Evolutionary conservation across 2,888 invertebrate species (phyloP), one percentile per base, ranked within the genome.

Genomic region (Tipula helvola): DNA sequence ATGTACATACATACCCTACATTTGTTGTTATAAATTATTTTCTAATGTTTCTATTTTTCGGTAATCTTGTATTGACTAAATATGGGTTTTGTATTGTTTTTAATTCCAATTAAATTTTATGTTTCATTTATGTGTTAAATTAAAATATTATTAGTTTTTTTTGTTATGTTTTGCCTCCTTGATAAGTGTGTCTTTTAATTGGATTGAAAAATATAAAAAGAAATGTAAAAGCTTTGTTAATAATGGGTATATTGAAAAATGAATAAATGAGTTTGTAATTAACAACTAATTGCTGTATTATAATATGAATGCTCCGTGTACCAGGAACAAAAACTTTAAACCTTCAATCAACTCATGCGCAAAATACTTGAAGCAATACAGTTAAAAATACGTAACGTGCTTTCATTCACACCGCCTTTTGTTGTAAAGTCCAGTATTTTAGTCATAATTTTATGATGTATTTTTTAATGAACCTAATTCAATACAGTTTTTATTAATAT

Each of bases 21-120:
- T 41, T 28, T 16, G n/a, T 10, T 52, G 52, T 5, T 52, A 8
- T 52, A 52, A 52, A 52, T 16, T 52, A 16, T 52, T n/a, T 52
- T 52, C 28, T 71, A 28, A 71, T 71, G 28, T 71, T 71, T 71
- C 71, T 57, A 16, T 71, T 52, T 52, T 28, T 71, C 7, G 71
- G 28, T 71, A 71, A 71, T 71, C 71, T 71, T 10, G 28, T 71
- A 71, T 71, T 28, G 71, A 71, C 28, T 71, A 71, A 71, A 71
- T 71, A 28, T 71, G 28, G 71, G 28, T 28, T 71, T 28, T 71
- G 71, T 71, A 71, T 71, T 71, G 18, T 71, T 18, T 71, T 71
- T 71, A 71, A 71, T 71, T 71, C 71, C 71, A 71, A 71, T 71
- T 71, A 71, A 71, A 71, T 71, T 71, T 71, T 71, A 71, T 71